Conservation (phyloP, 92 coral and sea anemone genomes). For the Umimayanthus kanabou region DNA sequence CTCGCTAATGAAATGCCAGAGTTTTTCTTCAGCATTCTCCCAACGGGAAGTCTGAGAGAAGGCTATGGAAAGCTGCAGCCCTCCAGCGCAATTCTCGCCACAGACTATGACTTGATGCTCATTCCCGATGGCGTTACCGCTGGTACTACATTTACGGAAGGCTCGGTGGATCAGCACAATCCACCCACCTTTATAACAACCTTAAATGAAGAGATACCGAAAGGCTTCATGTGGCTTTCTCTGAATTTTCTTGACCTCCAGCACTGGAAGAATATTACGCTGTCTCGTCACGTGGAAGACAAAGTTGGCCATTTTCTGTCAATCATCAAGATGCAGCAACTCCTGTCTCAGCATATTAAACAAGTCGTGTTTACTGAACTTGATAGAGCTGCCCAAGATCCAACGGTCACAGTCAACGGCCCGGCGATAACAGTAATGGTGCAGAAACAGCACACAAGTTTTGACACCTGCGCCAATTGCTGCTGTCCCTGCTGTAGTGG, state of each 20-base stretch:
- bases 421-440: conserved; percentile 44
- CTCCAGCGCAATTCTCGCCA: conserved; percentile 39
- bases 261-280: conserved; percentile 24
- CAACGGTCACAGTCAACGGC: conserved; percentile 32
- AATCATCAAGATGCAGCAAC: background rate
- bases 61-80: conserved; percentile 47
- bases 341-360: background rate
- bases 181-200: conserved; percentile 19
- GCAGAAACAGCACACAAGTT: background rate
- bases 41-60: conserved; percentile 47
- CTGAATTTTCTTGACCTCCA: conserved; percentile 27
- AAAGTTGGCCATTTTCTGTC: conserved; percentile 12
- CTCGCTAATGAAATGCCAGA: conserved; percentile 36
- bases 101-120: conserved; percentile 50
- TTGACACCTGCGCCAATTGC: background rate
- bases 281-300: background rate
- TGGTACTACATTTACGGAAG: background rate
- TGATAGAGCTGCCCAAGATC: background rate
- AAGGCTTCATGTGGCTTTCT: conserved; percentile 43
- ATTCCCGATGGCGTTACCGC: conserved; percentile 43
- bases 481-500: conserved; percentile 12
- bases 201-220: conserved; percentile 25
- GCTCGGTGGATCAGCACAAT: background rate
- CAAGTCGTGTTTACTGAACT: background rate
- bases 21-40: conserved; percentile 41